phyloP scores from a whole-genome alignment of 1,140 invertebrate genomes.

The Apocrypta bakeri region DNA sequence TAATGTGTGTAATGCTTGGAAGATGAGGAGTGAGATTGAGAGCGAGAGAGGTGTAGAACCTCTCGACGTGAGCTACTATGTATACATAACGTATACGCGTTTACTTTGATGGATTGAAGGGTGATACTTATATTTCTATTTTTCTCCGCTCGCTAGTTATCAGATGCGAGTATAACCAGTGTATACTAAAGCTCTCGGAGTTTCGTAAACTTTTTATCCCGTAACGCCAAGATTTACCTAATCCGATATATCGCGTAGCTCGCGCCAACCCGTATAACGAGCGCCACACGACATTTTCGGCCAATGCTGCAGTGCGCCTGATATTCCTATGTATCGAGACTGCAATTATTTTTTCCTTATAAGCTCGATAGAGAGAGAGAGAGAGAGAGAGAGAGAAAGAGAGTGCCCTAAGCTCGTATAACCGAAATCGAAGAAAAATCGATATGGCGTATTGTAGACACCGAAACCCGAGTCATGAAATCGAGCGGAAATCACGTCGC shows the following conservation, averaged over 20 bases:
- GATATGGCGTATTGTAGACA: not conserved
- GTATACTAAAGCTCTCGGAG: too few relatives aligned
- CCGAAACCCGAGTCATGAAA: not conserved
- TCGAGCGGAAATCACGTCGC: not conserved
- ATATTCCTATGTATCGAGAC: too few relatives aligned
- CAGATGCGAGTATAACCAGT: too few relatives aligned
- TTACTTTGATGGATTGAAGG: too few relatives aligned
- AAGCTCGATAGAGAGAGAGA: too few relatives aligned
- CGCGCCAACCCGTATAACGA: not conserved
- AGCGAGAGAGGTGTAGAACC: not conserved
- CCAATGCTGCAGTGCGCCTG: not conserved
- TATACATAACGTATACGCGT: too few relatives aligned
- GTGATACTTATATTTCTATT: too few relatives aligned
- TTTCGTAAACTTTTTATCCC: too few relatives aligned
- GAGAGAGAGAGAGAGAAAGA: too few relatives aligned
- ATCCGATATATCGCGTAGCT: not conserved
- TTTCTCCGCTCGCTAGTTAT: too few relatives aligned
- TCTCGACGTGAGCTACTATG: too few relatives aligned
- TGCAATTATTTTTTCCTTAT: conserved; percentile 11
- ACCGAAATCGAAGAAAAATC: not conserved
- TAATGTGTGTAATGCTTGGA: not conserved
- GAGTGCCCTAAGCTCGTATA: not conserved
- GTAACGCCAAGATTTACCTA: not conserved
- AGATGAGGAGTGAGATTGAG: conserved; percentile 37
- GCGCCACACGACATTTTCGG: not conserved